Base-by-base conservation (phyloP, 2,888 invertebrate genomes). In the Tiliacea citrago region DNA sequence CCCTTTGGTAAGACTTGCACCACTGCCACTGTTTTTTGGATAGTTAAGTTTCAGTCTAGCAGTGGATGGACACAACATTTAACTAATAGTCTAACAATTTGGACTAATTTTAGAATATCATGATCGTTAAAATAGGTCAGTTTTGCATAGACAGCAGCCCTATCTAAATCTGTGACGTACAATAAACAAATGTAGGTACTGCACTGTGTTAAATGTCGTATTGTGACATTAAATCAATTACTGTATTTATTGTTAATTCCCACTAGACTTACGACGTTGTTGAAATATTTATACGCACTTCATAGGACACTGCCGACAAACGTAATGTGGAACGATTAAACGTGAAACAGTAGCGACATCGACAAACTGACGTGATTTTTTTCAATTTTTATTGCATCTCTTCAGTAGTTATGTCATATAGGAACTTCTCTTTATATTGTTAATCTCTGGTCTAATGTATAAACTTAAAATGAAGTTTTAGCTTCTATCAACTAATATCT, bases 211-310 rank as follows among this genome's bases (percentile, higher is more conserved):
- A 81, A 81, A 81, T 78, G 74, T 66, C 83, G 42, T 61, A 42
- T 66, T 35, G 68, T 67, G 73, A 74, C 75, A 83, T 79, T 83
- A 70, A 35, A 74, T 66, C 29, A 73, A 81, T 49, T 18, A 67
- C 55, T 69, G 39, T 55, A 60, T 39, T 72, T 68, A 71, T 42
- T 68, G 53, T 58, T 68, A 61, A 82, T 82, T 51, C 29, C 13
- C 13, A 9, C 51, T 42, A 49, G 16, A 62, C 39, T 77, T 67
- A 67, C 29, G 13, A 53, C 21, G 0, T 51, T 58, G 71, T 66
- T 79, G 35, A 72, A 12, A 67, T 62, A 29, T 71, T 70, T 55
- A 47, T 65, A 9, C 29, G n/a, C 51, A 68, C 47, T 78, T 42
- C 24, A 55, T 18, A 69, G 4, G 13, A 35, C 58, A 45, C 47